Percentiles rank a stretch among this genome's conserved stretches.
These are phyloP conservation scores for Poecilia latipinna DNA, from an alignment of 2,113 vertebrate genomes.

Conservation along the genomic window DNA sequence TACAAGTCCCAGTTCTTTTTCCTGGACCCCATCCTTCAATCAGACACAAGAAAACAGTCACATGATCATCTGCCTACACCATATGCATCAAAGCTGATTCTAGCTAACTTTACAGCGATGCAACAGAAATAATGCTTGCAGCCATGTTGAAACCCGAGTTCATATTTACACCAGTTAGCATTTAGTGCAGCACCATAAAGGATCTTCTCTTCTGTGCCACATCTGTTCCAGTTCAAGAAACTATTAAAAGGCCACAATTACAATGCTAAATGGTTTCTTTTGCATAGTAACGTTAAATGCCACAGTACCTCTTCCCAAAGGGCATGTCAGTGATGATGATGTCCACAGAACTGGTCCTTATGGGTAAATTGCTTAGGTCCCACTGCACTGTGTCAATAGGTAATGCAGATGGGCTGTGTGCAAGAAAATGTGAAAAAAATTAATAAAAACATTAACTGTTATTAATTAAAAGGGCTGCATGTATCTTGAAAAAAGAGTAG, in stretches of 20 bases:
- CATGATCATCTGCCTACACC: neutral
- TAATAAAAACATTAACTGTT: neutral
- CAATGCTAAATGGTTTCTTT: too few relatives aligned
- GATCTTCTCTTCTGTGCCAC: neutral
- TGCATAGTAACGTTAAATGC: neutral
- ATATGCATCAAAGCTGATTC: neutral
- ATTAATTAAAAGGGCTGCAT: neutral
- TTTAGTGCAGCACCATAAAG: neutral
- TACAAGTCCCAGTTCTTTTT: slow-evolving; percentile 99
- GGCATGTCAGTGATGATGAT: slow-evolving; percentile 95
- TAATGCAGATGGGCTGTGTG: slow-evolving; percentile 78
- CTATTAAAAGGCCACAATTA: too few relatives aligned
- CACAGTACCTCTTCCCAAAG: slow-evolving; percentile 92
- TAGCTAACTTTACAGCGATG: neutral
- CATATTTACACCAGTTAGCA: neutral
- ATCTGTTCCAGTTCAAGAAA: too few relatives aligned
- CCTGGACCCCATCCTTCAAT: slow-evolving; percentile 90
- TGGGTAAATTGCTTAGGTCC: slow-evolving; percentile 89
- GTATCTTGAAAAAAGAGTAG: neutral
- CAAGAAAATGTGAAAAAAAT: neutral
- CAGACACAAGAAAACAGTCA: neutral
- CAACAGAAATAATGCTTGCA: neutral
- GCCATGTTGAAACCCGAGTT: neutral
- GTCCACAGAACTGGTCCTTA: slow-evolving; percentile 90
- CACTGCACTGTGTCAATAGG: slow-evolving; percentile 90